phyloP scores from a whole-genome alignment of 2,888 invertebrate species.

The Parelbella ahira region DNA sequence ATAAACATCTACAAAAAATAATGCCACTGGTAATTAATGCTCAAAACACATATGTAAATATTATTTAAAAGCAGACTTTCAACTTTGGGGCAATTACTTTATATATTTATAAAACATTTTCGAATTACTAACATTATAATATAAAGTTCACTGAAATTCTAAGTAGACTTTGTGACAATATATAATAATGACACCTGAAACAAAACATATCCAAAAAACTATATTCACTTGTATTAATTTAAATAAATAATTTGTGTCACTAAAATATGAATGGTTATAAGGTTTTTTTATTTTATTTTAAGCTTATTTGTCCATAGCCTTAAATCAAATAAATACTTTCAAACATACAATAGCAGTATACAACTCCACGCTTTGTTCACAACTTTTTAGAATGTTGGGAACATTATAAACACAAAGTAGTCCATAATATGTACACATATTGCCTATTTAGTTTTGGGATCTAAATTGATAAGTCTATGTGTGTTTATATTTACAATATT shows the following conservation, averaged over 20 bases:
- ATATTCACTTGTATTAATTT: no score
- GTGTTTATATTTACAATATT: slow-evolving; percentile 1
- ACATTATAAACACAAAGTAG: slow-evolving; percentile 15
- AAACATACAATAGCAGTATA: slow-evolving; percentile 11
- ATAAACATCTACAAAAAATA: no score
- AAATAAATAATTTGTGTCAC: slow-evolving; percentile 37
- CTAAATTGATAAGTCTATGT: slow-evolving; percentile 1
- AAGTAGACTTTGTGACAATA: slow-evolving; percentile 17
- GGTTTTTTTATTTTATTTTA: no score
- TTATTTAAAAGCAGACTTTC: slow-evolving; percentile 21
- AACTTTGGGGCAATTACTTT: slow-evolving; percentile 21
- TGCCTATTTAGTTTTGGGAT: slow-evolving; percentile 3
- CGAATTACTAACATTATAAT: slow-evolving; percentile 1
- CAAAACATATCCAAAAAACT: slow-evolving; percentile 8
- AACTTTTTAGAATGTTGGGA: slow-evolving; percentile 20
- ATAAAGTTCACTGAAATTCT: slow-evolving; percentile 15
- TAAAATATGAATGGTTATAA: no score
- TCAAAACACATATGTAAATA: slow-evolving; percentile 10
- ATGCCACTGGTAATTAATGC: background rate
- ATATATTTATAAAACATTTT: slow-evolving; percentile 8
- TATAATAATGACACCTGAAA: slow-evolving; percentile 9
- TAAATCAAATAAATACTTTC: slow-evolving; percentile 7
- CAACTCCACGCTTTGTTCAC: slow-evolving; percentile 12
- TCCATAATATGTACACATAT: slow-evolving; percentile 16
- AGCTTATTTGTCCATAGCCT: no score